Conservation (phyloP, 1,140 invertebrate genomes). For the Halesus radiatus region DNA sequence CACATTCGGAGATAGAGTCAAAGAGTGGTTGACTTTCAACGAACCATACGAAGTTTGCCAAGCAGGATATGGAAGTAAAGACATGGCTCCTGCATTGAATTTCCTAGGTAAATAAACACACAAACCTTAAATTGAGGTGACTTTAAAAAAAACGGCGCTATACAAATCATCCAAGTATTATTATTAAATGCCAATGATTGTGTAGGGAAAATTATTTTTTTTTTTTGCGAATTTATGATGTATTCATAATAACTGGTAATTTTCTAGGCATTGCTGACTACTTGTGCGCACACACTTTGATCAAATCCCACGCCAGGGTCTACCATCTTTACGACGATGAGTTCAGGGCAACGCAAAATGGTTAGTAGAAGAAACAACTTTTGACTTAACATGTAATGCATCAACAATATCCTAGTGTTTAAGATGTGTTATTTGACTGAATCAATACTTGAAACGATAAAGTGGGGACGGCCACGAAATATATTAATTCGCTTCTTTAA, state of each 20-base stretch:
- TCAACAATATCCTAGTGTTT: no score
- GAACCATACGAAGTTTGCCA: constrained; percentile 72
- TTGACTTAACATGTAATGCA: no score
- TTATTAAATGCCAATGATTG: no score
- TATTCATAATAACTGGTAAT: constrained; percentile 60
- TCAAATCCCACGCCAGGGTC: constrained; percentile 62
- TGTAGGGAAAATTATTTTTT: no score
- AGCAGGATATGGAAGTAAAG: constrained; percentile 69
- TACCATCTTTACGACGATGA: constrained; percentile 54
- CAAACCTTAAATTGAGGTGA: background rate
- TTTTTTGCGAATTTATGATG: no score
- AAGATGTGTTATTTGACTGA: no score
- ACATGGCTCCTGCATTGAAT: constrained; percentile 64
- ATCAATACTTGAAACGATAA: no score
- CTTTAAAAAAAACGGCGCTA: no score
- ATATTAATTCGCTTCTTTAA: no score
- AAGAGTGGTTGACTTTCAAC: constrained; percentile 75
- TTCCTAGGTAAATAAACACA: constrained; percentile 52
- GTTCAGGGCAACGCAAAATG: constrained; percentile 47
- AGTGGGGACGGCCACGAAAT: no score
- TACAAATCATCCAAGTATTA: no score
- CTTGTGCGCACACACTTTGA: constrained; percentile 69
- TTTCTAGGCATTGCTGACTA: constrained; percentile 68
- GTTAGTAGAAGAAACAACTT: background rate
- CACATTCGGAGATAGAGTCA: constrained; percentile 71